A percentile compares a stretch with the other conserved stretches of the same genome.
Conservation (phyloP, 2,888 invertebrate species). For the Villa cingulata region DNA sequence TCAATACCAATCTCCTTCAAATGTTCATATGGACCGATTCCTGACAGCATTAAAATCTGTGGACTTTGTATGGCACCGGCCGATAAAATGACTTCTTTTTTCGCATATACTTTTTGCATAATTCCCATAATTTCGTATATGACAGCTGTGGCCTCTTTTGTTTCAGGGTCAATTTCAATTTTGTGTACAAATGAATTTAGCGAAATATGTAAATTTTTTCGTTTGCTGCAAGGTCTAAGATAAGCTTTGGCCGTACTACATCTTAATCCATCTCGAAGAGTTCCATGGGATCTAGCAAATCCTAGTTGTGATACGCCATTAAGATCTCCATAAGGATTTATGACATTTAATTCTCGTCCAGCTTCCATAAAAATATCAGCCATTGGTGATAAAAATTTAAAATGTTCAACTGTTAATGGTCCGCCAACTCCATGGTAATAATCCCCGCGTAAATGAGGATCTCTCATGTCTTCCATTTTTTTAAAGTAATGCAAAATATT, state of each 20-base stretch:
- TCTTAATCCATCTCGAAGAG: conserved; percentile 60
- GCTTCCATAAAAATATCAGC: conserved; percentile 55
- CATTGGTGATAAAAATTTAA: conserved; percentile 54
- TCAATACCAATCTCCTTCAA: conserved; percentile 46
- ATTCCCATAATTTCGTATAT: conserved; percentile 40
- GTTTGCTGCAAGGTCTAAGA: conserved; percentile 48
- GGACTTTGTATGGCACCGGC: conserved; percentile 76
- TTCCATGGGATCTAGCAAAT: conserved; percentile 63
- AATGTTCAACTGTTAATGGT: conserved; percentile 58
- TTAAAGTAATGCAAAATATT: conserved; percentile 63
- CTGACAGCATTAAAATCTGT: conserved; percentile 75
- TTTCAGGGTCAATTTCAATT: conserved; percentile 46
- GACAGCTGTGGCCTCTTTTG: conserved; percentile 52
- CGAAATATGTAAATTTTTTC: conserved; percentile 61
- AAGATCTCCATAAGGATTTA: conserved; percentile 52
- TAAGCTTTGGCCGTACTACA: conserved; percentile 78
- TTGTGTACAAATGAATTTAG: conserved; percentile 53
- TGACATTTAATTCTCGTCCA: conserved; percentile 47
- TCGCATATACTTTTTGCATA: conserved; percentile 43
- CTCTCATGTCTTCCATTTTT: conserved; percentile 65
- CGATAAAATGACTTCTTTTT: conserved; percentile 68
- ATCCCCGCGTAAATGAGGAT: conserved; percentile 44
- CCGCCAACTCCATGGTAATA: conserved; percentile 58
- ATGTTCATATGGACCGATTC: conserved; percentile 56
- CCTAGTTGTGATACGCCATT: conserved; percentile 72